Conservation (phyloP, 2,113 vertebrate species). For the Coryphaenoides rupestris region DNA sequence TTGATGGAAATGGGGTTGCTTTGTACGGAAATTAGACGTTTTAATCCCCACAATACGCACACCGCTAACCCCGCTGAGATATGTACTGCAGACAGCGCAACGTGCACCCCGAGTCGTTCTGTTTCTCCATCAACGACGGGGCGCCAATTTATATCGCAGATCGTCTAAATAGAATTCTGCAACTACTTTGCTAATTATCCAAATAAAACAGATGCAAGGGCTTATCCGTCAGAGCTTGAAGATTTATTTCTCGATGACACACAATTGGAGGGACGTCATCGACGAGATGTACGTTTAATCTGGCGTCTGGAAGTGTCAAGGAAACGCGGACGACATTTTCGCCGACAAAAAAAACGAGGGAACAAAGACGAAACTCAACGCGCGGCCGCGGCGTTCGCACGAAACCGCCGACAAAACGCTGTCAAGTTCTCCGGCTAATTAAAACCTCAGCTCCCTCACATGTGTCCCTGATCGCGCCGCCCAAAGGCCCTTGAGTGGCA, state of each 20-base stretch:
- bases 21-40: conserved; percentile 28
- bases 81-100: conserved; percentile 10
- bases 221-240: conserved; percentile 21
- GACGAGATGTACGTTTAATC: background rate
- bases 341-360: conserved; percentile 5
- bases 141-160: conserved; percentile 3
- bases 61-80: conserved; percentile 19
- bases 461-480: conserved; percentile 59
- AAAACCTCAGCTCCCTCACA: conserved; percentile 64
- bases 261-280: background rate
- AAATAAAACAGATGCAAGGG: conserved; percentile 14
- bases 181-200: conserved; percentile 12
- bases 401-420: conserved; percentile 58
- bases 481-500: conserved; percentile 63
- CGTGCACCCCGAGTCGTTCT: conserved; percentile 1
- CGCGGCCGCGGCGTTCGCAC: conserved; percentile 18
- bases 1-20: conserved; percentile 33
- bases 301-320: conserved; percentile 10
- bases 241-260: conserved; percentile 8
- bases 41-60: conserved; percentile 31
- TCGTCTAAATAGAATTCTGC: conserved; percentile 6
- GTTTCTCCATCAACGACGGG: conserved; percentile 16
- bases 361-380: conserved; percentile 21
- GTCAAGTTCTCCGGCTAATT: conserved; percentile 69
- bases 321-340: background rate